These are phyloP conservation scores for Microplitis deprimator DNA, from an alignment of 2,888 invertebrate genomes.

Conservation along the genomic window DNA sequence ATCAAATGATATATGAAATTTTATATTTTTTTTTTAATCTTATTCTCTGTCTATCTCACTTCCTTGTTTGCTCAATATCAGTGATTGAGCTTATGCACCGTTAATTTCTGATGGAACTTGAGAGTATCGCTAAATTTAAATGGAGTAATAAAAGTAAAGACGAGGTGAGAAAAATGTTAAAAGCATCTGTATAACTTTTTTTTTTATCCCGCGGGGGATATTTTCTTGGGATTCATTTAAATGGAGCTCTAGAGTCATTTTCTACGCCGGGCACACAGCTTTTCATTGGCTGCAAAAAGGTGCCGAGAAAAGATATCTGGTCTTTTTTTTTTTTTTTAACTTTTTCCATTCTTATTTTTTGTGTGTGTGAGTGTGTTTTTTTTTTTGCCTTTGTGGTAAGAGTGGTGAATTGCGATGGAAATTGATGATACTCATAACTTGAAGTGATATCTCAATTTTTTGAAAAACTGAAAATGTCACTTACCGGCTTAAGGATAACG, in stretches of 20 bases:
- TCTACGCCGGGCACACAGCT: conserved; percentile 12
- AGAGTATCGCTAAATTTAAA: conserved; percentile 12
- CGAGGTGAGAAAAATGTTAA: conserved; percentile 36
- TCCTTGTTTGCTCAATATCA: conserved; percentile 1
- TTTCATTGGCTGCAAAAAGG: conserved; percentile 5
- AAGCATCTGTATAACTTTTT: conserved; percentile 30
- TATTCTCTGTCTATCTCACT: not conserved
- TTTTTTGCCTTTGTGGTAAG: not conserved
- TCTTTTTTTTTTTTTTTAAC: not conserved
- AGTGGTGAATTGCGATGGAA: conserved; percentile 50
- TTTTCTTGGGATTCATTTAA: conserved; percentile 26
- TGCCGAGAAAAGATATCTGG: not conserved
- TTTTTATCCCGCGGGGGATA: not conserved
- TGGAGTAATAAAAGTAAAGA: conserved; percentile 15
- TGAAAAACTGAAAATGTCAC: conserved; percentile 24
- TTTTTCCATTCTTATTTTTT: not conserved
- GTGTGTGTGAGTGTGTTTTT: not conserved
- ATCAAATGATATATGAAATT: not conserved
- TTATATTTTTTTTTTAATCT: not conserved
- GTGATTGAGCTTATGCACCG: not conserved
- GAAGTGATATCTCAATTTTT: conserved; percentile 55
- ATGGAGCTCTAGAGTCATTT: conserved; percentile 17
- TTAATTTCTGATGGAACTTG: conserved; percentile 28
- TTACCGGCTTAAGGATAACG: not conserved
- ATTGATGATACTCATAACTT: conserved; percentile 63